Percentiles rank a stretch among this genome's conserved stretches.
Conservation (phyloP, 2,797 vertebrate species). For the Cossypha polioptera region DNA sequence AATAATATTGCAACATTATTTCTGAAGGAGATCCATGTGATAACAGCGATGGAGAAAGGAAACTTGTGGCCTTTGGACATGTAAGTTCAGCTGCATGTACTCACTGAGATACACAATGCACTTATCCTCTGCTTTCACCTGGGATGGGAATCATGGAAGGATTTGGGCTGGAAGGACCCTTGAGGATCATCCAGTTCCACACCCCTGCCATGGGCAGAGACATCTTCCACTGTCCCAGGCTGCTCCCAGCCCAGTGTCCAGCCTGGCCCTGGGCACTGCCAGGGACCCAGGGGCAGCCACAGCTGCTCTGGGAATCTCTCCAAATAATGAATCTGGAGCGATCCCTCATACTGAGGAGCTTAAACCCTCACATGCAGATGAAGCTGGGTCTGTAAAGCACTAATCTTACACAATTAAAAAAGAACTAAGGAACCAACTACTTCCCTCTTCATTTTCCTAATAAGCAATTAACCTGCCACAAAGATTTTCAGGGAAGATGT, state of each 20-base stretch:
- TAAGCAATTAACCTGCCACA: not conserved
- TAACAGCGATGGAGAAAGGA: not conserved
- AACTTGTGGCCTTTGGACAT: not conserved
- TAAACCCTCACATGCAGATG: not conserved
- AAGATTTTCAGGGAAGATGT: not conserved
- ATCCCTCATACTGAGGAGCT: not conserved
- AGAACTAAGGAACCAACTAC: not conserved
- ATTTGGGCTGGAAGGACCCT: not conserved
- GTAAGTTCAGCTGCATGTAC: not conserved
- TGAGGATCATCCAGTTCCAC: not conserved
- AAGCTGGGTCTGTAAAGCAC: not conserved
- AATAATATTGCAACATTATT: not conserved
- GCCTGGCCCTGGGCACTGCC: fast-evolving
- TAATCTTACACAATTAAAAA: not conserved
- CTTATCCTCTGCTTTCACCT: not conserved
- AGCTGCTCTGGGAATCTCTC: not conserved
- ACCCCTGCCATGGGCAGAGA: not conserved
- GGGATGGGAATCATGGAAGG: not conserved
- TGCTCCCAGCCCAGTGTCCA: not conserved
- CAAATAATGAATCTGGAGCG: not conserved
- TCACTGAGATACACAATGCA: fast-evolving
- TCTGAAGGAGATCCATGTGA: not conserved
- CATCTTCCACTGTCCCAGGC: fast-evolving
- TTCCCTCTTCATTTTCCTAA: not conserved
- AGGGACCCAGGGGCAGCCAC: not conserved